phyloP scores from a whole-genome alignment of 1,140 invertebrate species.

The Cydia amplana region DNA sequence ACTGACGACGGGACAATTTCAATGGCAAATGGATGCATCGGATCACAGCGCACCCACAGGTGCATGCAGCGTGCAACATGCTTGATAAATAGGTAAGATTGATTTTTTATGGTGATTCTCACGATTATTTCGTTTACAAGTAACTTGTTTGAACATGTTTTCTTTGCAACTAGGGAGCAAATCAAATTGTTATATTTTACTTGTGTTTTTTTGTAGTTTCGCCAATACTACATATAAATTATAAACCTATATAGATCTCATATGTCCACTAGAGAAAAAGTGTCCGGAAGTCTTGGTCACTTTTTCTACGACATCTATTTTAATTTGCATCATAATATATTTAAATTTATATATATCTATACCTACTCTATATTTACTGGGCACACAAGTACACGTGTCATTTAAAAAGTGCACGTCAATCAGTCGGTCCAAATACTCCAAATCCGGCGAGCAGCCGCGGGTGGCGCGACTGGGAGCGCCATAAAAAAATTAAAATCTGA shows the following conservation, averaged over 20 bases:
- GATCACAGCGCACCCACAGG: conserved; percentile 26
- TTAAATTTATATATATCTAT: too few relatives aligned
- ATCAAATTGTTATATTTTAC: too few relatives aligned
- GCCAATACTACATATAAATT: too few relatives aligned
- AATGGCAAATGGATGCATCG: conserved; percentile 25
- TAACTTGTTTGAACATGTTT: conserved; percentile 17
- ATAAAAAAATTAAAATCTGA: not conserved
- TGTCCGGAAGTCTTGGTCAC: too few relatives aligned
- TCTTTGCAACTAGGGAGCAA: too few relatives aligned
- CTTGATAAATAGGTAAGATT: conserved; percentile 13
- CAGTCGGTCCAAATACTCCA: conserved; percentile 23
- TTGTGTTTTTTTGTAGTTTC: too few relatives aligned
- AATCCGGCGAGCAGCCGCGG: conserved; percentile 1
- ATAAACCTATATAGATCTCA: too few relatives aligned
- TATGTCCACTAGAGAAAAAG: too few relatives aligned
- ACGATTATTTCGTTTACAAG: not conserved
- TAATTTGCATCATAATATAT: too few relatives aligned
- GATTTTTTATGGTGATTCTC: conserved; percentile 4
- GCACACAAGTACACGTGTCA: not conserved
- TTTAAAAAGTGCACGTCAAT: conserved; percentile 22
- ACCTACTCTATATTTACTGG: not conserved
- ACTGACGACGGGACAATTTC: conserved; percentile 11
- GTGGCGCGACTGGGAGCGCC: not conserved
- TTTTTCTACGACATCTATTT: too few relatives aligned
- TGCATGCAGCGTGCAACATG: not conserved